A percentile compares a stretch with the other conserved stretches of the same genome.
Conservation (phyloP, 2,113 vertebrate species). For the Lethenteron camtschaticum region DNA sequence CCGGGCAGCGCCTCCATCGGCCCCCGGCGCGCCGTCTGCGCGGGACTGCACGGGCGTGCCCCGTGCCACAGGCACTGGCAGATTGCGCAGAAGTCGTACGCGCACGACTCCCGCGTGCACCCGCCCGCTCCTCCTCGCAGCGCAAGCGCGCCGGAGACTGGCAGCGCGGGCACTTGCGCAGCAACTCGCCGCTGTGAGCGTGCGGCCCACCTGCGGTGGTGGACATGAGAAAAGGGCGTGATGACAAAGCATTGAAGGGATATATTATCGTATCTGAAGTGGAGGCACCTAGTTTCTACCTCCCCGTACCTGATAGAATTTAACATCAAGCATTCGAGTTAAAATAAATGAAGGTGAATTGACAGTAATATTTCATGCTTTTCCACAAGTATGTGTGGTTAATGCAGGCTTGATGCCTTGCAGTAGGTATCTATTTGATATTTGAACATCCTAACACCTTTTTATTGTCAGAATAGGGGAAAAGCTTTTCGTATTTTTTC, state of each 20-base stretch:
- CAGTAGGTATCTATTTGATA: too few species aligned
- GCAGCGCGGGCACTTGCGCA: conserved; percentile 68
- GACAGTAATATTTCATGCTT: too few species aligned
- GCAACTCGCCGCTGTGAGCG: conserved; percentile 58
- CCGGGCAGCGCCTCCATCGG: conserved; percentile 50
- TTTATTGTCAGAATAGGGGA: too few species aligned
- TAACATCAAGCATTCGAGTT: too few species aligned
- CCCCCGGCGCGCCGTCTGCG: conserved; percentile 17
- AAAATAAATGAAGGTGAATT: too few species aligned
- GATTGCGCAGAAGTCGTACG: conserved; percentile 57
- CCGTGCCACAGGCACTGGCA: conserved; percentile 62
- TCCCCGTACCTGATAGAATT: too few species aligned
- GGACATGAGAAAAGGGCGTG: background rate
- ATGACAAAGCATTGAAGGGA: background rate
- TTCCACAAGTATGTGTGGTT: too few species aligned
- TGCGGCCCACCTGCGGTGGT: conserved; percentile 50
- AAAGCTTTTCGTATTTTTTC: too few species aligned
- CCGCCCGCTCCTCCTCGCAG: conserved; percentile 40
- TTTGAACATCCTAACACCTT: too few species aligned
- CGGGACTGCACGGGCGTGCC: conserved; percentile 47
- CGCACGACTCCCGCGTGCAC: conserved; percentile 50
- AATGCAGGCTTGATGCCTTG: too few species aligned
- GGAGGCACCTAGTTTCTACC: too few species aligned
- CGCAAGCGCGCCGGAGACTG: conserved; percentile 64
- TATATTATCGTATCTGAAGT: too few species aligned